A percentile compares a stretch with the other conserved stretches of the same genome.
Conservation (phyloP, 2,797 vertebrate genomes). For the Babyrousa celebensis region DNA sequence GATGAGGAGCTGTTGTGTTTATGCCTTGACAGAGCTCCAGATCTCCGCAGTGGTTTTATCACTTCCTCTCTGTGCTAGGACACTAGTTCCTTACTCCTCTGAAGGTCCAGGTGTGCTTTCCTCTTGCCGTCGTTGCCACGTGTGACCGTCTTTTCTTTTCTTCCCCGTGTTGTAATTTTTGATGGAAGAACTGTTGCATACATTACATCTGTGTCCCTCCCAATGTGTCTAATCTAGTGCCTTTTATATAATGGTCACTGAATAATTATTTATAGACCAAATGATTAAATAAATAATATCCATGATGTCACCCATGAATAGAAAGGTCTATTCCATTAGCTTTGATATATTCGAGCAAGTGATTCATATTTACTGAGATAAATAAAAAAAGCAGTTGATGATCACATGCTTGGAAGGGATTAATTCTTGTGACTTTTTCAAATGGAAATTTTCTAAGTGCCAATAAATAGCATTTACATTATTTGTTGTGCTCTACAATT, state of each 20-base stretch:
- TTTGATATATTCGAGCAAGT: background rate
- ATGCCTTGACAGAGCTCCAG: background rate
- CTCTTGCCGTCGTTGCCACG: too few species aligned
- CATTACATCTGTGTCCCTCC: background rate
- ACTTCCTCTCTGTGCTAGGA: background rate
- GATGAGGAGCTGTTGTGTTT: background rate
- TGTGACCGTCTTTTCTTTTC: background rate
- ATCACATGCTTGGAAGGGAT: conserved; percentile 48
- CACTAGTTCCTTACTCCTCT: accelerated
- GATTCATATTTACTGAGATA: conserved; percentile 62
- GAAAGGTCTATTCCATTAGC: background rate
- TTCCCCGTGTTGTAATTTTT: background rate
- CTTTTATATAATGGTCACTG: background rate
- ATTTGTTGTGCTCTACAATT: conserved; percentile 79
- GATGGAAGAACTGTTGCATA: background rate
- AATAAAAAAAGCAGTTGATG: conserved; percentile 8
- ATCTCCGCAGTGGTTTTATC: background rate
- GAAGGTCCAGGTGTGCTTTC: background rate
- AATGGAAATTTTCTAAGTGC: conserved; percentile 71
- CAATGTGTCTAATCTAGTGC: background rate
- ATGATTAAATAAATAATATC: background rate
- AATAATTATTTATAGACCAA: background rate
- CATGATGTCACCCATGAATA: background rate
- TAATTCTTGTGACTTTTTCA: conserved; percentile 77
- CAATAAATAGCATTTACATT: conserved; percentile 79